Base-by-base conservation (phyloP, 2,888 invertebrate species). In the Acutogordius australiensis region DNA sequence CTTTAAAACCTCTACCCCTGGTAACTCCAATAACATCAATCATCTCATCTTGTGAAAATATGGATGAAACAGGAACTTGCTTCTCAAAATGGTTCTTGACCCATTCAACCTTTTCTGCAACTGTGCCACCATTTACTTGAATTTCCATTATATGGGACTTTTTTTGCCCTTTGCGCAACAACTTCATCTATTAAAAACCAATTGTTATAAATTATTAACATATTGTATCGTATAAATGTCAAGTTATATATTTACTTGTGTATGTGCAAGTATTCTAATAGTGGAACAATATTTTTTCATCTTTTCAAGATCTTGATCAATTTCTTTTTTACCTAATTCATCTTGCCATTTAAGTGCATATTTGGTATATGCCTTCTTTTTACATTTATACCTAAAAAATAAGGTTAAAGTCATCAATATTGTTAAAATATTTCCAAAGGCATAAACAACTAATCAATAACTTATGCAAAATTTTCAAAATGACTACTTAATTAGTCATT, bases 101-200 rank as follows among this genome's bases (percentile, higher is more conserved):
- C 90, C 90, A 99, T 69, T 88, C 82, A 44, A 99, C 84, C 74
- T 99, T 99, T 67, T 94, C 84, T 65, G 82, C 80, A 68, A 97
- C 79, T 66, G 82, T 80, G 63, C 97, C 97, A 68, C 97, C 97
- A 71, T 99, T 99, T 65, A 99, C 72, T 74, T 99, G 97, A 71
- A 99, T 88, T 76, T 97, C 97, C 86, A 97, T 91, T 65, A 99
- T 85, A 70, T 99, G 91, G 1, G 94, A 91, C 74, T 99, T 99
- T 82, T 97, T 99, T 73, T 97, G 91, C 63, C 91, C 82, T 75
- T 88, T 86, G 71, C 86, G 85, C 73, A 99, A 77, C 69, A 97
- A 75, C 71, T 91, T 90, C 81, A 91, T 94, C 81, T 94, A 66
- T 27, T 68, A 62, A 29, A 57, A n/a, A n/a, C n/a, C n/a, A n/a